Evolutionary conservation across 1,140 invertebrate genomes (phyloP), one percentile per base, ranked within the genome.

Genomic region (Hylyphantes graminicola): DNA sequence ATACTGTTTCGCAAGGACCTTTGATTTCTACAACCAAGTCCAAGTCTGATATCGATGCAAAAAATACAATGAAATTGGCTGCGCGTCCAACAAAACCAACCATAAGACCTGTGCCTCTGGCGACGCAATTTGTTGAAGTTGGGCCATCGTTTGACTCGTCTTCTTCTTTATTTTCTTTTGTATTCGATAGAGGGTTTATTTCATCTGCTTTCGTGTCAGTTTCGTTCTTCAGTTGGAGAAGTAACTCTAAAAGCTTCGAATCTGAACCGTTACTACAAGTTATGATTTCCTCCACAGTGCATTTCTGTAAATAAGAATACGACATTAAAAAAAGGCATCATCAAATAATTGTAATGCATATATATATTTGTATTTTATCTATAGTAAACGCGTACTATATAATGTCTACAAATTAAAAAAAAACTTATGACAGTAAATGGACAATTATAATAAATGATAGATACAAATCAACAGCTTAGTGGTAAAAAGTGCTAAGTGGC

Each of bases 21-120:
- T 80, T 72, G 35, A 88, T 87, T 64, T 88, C 87, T 53, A 88
- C 70, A 4, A 87, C 86, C 12, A 88, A 70, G 51, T 84, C 73
- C 21, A 87, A 54, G 10, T 87, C 72, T 8, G 74, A 53, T 19
- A 82, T 21, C 0, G 78, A 63, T 13, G 86, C 59, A 19, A 35
- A 86, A 65, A 85, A 87, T 5, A 88, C 85, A 54, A 81, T 86
- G 79, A 88, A 88, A 53, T 81, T 53, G 7, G 87, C 80, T 12
- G 61, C 35, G 7, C 87, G 80, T 19, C 86, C 85, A 19, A 74
- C 53, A 19, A 88, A 86, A 17, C 76, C 87, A 7, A 87, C 77
- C 12, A 85, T 80, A 48, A 88, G 57, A 6, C 87, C 87, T 75
- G 87, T 88, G 50, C 87, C 87, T 85, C 85, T 87, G 7, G 81